Evolutionary conservation across 2,888 invertebrate genomes (phyloP).

Genomic region (Parasteatoda lunata): DNA sequence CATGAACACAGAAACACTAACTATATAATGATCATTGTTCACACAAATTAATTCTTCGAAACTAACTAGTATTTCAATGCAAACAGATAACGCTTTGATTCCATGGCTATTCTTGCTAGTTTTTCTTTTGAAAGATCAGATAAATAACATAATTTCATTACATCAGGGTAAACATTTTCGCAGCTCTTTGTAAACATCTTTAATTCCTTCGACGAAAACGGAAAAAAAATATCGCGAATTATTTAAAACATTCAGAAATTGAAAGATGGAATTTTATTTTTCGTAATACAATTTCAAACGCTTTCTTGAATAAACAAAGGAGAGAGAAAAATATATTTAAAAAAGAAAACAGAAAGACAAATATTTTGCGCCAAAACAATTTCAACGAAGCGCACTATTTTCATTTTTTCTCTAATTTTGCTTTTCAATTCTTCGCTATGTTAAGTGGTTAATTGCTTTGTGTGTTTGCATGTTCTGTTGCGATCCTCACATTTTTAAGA

Average conservation of each 20-base stretch:
- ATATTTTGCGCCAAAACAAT: slow-evolving; percentile 28
- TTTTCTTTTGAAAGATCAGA: too few species aligned
- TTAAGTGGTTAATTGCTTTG: slow-evolving; percentile 52
- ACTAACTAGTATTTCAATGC: too few species aligned
- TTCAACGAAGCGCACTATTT: slow-evolving; percentile 16
- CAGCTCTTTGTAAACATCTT: neutral
- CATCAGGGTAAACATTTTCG: neutral
- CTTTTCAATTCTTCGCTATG: slow-evolving; percentile 14
- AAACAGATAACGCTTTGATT: too few species aligned
- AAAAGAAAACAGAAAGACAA: slow-evolving; percentile 12
- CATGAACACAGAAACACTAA: too few species aligned
- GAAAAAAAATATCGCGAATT: slow-evolving; percentile 2
- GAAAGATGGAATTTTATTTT: neutral
- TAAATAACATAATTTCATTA: neutral
- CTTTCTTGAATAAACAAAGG: slow-evolving; percentile 6
- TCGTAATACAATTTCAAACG: slow-evolving; percentile 2
- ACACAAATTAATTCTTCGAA: too few species aligned
- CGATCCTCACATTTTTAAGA: neutral
- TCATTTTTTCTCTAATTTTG: slow-evolving; percentile 7
- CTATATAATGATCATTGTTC: too few species aligned
- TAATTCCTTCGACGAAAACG: neutral
- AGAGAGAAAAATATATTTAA: neutral
- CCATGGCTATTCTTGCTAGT: too few species aligned
- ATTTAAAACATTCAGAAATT: slow-evolving; percentile 30
- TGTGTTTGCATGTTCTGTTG: slow-evolving; percentile 2